A percentile compares a stretch with the other conserved stretches of the same genome.
These are phyloP conservation scores for Cheilosia pagana DNA, from an alignment of 2,888 invertebrate species.

Conservation along the genomic window DNA sequence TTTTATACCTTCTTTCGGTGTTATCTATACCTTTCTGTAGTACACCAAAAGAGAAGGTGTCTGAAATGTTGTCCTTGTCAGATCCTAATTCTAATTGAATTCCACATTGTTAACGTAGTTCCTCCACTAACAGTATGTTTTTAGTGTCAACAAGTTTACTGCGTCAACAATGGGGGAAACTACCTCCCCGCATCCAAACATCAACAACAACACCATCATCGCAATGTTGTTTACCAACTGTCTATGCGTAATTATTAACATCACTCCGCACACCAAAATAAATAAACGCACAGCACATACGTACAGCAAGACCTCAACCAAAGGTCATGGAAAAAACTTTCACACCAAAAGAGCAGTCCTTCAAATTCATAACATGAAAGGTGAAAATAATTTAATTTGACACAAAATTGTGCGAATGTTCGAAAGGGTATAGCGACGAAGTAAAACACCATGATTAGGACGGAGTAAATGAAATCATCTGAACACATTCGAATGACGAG, in stretches of 20 bases:
- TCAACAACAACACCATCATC: conserved; percentile 10
- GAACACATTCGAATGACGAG: conserved; percentile 17
- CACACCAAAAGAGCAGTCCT: conserved; percentile 1
- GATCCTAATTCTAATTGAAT: too few relatives aligned
- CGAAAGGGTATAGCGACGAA: conserved; percentile 1
- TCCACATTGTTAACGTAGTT: too few relatives aligned
- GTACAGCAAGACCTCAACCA: not conserved
- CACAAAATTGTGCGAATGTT: conserved; percentile 24
- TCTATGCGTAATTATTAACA: conserved; percentile 30
- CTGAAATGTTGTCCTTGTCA: not conserved
- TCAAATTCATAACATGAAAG: too few relatives aligned
- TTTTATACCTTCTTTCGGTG: not conserved
- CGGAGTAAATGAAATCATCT: conserved; percentile 40
- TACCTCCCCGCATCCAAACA: not conserved
- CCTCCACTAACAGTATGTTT: too few relatives aligned
- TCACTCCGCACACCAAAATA: conserved; percentile 13
- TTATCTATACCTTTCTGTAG: too few relatives aligned
- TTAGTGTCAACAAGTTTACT: too few relatives aligned
- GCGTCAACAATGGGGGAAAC: too few relatives aligned
- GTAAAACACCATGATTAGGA: conserved; percentile 30
- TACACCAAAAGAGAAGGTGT: too few relatives aligned
- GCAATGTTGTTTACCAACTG: conserved; percentile 34
- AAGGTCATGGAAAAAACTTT: not conserved
- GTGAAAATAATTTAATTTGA: conserved; percentile 46
- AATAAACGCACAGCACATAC: conserved; percentile 6